These are phyloP conservation scores for Actias luna DNA, from an alignment of 2,888 invertebrate genomes.

Conservation along the genomic window DNA sequence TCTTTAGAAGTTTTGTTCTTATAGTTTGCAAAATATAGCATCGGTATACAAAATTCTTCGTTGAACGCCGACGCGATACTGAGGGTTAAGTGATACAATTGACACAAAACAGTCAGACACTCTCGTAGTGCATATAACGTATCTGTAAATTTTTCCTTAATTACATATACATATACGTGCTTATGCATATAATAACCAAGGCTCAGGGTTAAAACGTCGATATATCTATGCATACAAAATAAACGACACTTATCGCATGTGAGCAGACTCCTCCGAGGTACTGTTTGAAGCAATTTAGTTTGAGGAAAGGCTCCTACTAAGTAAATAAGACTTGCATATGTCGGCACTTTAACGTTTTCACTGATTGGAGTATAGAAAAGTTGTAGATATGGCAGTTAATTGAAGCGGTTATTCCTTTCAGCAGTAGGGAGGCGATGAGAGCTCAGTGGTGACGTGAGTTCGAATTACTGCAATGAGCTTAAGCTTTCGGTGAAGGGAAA, in stretches of 20 bases:
- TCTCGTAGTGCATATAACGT: too few species aligned
- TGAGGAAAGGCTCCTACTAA: constrained; percentile 37
- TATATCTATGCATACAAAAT: constrained; percentile 20
- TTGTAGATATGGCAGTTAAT: constrained; percentile 12
- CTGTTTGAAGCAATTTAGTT: constrained; percentile 44
- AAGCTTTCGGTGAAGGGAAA: too few species aligned
- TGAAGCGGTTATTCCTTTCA: background rate
- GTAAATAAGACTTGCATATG: constrained; percentile 46
- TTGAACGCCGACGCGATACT: too few species aligned
- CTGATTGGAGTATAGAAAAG: constrained; percentile 2
- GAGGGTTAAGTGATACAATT: too few species aligned
- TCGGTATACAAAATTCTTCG: too few species aligned
- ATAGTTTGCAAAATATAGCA: too few species aligned
- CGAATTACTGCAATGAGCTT: too few species aligned
- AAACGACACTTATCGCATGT: constrained; percentile 42
- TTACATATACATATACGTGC: background rate
- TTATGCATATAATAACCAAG: background rate
- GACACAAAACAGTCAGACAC: too few species aligned
- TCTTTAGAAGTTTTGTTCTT: too few species aligned
- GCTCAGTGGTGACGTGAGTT: too few species aligned
- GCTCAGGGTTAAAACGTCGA: background rate
- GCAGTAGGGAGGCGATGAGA: too few species aligned
- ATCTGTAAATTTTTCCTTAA: background rate
- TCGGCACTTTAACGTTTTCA: constrained; percentile 27
- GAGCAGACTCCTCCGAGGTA: constrained; percentile 26